A percentile compares a stretch with the other conserved stretches of the same genome.
Evolutionary conservation across 1,140 invertebrate genomes (phyloP).

Genomic region (Adoxophyes honmai): DNA sequence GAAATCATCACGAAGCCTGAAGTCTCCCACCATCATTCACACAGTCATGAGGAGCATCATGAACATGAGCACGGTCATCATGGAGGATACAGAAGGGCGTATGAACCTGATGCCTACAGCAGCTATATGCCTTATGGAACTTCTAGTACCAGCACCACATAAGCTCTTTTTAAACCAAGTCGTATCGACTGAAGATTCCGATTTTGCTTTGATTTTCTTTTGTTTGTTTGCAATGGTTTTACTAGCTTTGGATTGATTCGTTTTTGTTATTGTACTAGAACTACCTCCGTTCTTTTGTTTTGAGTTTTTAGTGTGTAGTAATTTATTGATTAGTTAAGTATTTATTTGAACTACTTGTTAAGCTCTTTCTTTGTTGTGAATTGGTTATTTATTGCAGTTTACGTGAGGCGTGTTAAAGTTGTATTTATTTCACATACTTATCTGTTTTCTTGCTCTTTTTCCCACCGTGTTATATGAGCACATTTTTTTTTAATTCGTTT

Average conservation of each 20-base stretch:
- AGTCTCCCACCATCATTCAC: constrained; percentile 83
- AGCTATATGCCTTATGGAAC: constrained; percentile 67
- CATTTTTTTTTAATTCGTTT: neutral
- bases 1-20: constrained; percentile 89
- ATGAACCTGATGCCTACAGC: constrained; percentile 58
- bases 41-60: constrained; percentile 80
- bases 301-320: constrained; percentile 13
- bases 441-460: constrained; percentile 19
- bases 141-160: constrained; percentile 22
- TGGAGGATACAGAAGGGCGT: constrained; percentile 71
- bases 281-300: constrained; percentile 9
- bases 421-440: constrained; percentile 12
- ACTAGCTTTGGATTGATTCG: no score
- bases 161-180: neutral
- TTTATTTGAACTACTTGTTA: neutral
- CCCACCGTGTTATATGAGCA: constrained; percentile 7
- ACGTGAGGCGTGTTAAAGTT: constrained; percentile 32
- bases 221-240: no score
- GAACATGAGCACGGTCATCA: constrained; percentile 69
- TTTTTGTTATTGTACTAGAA: neutral
- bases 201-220: neutral
- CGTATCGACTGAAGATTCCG: neutral
- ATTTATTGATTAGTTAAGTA: constrained; percentile 20
- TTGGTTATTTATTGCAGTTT: constrained; percentile 40
- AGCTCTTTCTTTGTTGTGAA: constrained; percentile 9